Evolutionary conservation across 92 coral and sea anemone genomes (phyloP).

Genomic region (Porites cylindrica): DNA sequence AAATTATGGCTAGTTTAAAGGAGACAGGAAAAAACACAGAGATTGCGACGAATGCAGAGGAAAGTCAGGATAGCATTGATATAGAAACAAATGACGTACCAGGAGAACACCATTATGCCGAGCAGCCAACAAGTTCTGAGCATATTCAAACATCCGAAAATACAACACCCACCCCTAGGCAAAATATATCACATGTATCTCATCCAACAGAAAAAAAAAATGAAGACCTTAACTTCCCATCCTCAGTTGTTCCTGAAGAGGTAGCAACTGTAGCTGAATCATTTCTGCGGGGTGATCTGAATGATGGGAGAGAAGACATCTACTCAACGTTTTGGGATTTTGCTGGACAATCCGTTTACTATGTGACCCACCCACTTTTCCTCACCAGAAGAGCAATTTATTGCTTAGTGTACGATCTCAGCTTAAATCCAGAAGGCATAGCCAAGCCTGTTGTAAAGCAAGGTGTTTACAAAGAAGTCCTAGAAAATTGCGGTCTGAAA

Average conservation of each 20-base stretch:
- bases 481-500: not conserved
- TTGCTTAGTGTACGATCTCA: conserved; percentile 49
- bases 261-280: conserved; percentile 1
- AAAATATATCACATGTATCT: not conserved
- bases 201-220: not conserved
- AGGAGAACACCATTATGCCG: not conserved
- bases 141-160: not conserved
- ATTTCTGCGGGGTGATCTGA: not conserved
- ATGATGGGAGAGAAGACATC: not conserved
- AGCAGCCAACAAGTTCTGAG: not conserved
- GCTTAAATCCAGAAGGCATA: conserved; percentile 39
- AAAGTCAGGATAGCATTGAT: not conserved
- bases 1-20: not conserved
- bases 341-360: not conserved
- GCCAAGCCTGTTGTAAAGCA: conserved; percentile 40
- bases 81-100: not conserved
- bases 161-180: not conserved
- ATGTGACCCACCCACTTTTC: not conserved
- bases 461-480: conserved; percentile 3
- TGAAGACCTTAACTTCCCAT: not conserved
- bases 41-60: not conserved
- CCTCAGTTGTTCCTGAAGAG: conserved; percentile 16
- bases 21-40: not conserved
- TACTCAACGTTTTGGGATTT: conserved; percentile 1
- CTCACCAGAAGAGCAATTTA: conserved; percentile 33